Percentiles rank a stretch among this genome's conserved stretches.
Conservation (phyloP, 2,888 invertebrate species). For the Eristalis intricaria region DNA sequence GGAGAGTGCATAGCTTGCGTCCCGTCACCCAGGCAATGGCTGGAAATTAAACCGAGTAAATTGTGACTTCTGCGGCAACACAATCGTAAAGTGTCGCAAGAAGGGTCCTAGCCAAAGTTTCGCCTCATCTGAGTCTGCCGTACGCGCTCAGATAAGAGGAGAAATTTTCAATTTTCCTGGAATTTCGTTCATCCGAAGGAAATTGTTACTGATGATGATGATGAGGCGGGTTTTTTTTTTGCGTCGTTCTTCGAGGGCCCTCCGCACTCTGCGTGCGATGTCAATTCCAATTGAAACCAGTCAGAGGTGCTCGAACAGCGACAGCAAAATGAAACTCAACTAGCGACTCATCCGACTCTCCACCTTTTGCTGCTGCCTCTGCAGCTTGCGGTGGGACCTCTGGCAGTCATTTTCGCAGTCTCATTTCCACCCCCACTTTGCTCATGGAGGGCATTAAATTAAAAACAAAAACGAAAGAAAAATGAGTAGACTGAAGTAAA, state of each 20-base stretch:
- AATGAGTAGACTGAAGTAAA: neutral
- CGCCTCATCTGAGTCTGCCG: neutral
- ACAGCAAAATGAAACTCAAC: too few species aligned
- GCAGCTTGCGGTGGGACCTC: conserved; percentile 2
- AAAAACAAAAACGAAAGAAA: neutral
- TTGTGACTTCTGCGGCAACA: conserved; percentile 30
- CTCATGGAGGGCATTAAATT: conserved; percentile 34
- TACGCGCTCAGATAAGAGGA: conserved; percentile 1
- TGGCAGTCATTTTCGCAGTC: conserved; percentile 37
- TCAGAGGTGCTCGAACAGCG: neutral
- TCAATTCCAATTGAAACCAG: conserved; percentile 41
- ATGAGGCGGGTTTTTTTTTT: conserved; percentile 11
- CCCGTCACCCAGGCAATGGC: neutral
- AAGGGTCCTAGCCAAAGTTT: conserved; percentile 7
- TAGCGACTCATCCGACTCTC: neutral
- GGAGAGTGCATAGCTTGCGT: neutral
- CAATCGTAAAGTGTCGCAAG: neutral
- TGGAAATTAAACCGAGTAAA: conserved; percentile 19
- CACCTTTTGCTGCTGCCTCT: neutral
- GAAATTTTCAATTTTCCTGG: conserved; percentile 56
- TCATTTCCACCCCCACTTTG: conserved; percentile 4
- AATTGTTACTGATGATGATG: conserved; percentile 51
- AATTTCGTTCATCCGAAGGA: conserved; percentile 34
- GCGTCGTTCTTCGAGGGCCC: neutral
- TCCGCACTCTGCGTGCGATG: conserved; percentile 1